Evolutionary conservation across 2,888 invertebrate species (phyloP), one percentile per base, ranked within the genome.

Genomic region (Thereva unica): DNA sequence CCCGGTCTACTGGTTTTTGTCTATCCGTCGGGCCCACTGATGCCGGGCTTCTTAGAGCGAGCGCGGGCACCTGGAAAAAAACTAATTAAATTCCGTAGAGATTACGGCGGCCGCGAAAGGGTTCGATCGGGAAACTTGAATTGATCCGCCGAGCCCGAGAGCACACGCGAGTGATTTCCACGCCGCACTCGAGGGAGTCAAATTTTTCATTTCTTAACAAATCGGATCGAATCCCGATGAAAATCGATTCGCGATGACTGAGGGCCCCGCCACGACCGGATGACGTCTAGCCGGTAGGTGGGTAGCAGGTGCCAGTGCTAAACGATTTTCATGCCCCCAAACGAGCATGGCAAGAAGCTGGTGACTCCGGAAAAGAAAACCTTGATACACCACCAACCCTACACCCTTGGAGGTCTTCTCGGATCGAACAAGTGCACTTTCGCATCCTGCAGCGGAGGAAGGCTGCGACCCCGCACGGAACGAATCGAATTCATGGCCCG

Each of bases 181-280:
- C 56, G 41, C 12, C 41, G 37, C 55, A 12, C 55, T 41, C n/a
- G 40, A 55, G 40, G 34, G 34, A 44, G 5, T 35, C 37, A 10
- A 47, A 59, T 59, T 59, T 47, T 59, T 59, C 37, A 59, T 59
- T n/a, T 37, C 37, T 37, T 59, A 59, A 59, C 35, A 37, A 47
- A 12, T 38, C 37, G 57, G 37, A 59, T 34, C 57, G 45, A 59
- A 50, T 47, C n/a, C 57, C 47, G 57, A 38, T 47, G 8, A 47
- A 47, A 59, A 59, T 59, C 47, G 57, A 59, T 59, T 59, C 47
- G 57, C 38, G 34, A 50, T 50, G 34, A 50, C 35, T 9, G 8
- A 50, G 35, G 44, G 44, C 10, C 34, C 37, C 47, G 57, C 57
- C 57, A 37, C n/a, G 50, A 2, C 6, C 34, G 12, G 23, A 37